phyloP scores from a whole-genome alignment of 2,888 invertebrate species.

The Dilophus febrilis region DNA sequence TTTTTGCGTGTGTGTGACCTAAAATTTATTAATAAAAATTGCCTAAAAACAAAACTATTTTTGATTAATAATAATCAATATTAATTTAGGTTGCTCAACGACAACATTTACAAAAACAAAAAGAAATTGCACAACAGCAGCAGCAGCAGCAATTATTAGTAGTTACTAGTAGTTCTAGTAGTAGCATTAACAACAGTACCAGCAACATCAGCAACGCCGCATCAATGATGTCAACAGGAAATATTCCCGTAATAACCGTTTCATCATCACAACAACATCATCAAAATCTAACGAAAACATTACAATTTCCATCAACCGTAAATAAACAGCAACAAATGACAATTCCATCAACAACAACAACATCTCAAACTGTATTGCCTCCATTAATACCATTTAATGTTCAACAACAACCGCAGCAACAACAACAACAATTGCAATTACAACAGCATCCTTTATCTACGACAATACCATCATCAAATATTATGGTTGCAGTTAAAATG shows the following conservation, averaged over 20 bases:
- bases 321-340: conserved; percentile 1
- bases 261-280: conserved; percentile 24
- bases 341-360: too few species aligned
- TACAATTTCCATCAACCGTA: neutral
- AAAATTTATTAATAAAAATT: too few species aligned
- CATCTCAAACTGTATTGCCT: too few species aligned
- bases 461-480: neutral
- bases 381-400: too few species aligned
- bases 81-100: conserved; percentile 43
- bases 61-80: too few species aligned
- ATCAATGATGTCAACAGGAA: too few species aligned
- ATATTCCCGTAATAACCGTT: too few species aligned
- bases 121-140: conserved; percentile 36
- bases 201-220: conserved; percentile 23
- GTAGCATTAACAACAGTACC: conserved; percentile 21
- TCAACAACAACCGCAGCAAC: neutral
- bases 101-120: conserved; percentile 42
- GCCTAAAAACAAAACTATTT: too few species aligned
- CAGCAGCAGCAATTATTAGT: conserved; percentile 15
- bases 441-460: neutral
- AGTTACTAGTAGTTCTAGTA: conserved; percentile 15
- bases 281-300: conserved; percentile 19
- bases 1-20: too few species aligned
- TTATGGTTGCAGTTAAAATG: too few species aligned
- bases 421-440: neutral